Conservation (phyloP, 2,797 vertebrate genomes). For the Cuculus canorus region DNA sequence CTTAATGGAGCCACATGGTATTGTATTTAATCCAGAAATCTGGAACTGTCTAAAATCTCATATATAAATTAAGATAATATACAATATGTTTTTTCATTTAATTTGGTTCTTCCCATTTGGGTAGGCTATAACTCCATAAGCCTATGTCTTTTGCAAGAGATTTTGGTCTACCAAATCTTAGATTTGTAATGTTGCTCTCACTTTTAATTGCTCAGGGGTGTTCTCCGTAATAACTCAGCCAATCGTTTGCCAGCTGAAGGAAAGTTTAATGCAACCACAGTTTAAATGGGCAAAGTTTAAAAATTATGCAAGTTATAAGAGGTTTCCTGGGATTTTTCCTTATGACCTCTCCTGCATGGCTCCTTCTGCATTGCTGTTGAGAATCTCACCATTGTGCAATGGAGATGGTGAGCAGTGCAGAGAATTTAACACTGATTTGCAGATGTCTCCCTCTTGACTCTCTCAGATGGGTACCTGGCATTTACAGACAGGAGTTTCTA, state of each 20-base stretch:
- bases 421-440: neutral
- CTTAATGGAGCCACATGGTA: conserved; percentile 70
- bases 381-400: accelerated
- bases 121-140: neutral
- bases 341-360: accelerated
- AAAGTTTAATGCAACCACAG: conserved; percentile 40
- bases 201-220: conserved; percentile 48
- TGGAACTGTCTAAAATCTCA: conserved; percentile 63
- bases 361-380: neutral
- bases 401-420: neutral
- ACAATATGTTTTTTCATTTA: conserved; percentile 66
- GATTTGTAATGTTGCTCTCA: conserved; percentile 16
- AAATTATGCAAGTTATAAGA: neutral
- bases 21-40: conserved; percentile 72
- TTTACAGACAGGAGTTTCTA: neutral
- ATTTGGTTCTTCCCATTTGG: conserved; percentile 46
- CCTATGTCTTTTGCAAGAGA: conserved; percentile 29
- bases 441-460: neutral
- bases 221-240: conserved; percentile 13
- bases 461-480: neutral
- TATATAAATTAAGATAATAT: conserved; percentile 66
- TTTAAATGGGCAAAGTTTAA: conserved; percentile 32
- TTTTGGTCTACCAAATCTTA: conserved; percentile 20
- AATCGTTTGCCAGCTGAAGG: neutral
- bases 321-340: conserved; percentile 17